Conservation (phyloP, 2,797 vertebrate species). For the Crenuchus spilurus region DNA sequence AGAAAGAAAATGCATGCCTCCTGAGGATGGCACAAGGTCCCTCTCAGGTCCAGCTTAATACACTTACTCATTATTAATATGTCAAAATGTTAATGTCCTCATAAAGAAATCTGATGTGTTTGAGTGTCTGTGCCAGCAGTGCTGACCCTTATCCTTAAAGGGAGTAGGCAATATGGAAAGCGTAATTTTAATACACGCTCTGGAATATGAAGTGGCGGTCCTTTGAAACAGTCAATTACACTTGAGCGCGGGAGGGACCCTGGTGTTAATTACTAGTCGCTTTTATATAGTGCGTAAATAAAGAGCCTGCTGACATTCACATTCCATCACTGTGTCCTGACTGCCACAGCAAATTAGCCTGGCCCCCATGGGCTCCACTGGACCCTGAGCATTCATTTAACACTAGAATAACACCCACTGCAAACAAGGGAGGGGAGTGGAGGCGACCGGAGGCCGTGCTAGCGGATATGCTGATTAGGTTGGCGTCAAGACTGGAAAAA, state of each 20-base stretch:
- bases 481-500: not conserved
- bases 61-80: conserved; percentile 92
- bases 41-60: conserved; percentile 70
- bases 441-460: not conserved
- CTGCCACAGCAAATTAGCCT: conserved; percentile 85
- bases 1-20: conserved; percentile 65
- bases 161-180: conserved; percentile 86
- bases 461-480: conserved; percentile 14
- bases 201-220: conserved; percentile 93
- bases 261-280: conserved; percentile 99
- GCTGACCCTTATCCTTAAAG: conserved; percentile 92
- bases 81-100: conserved; percentile 93
- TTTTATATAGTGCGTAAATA: conserved; percentile 99
- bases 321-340: conserved; percentile 95
- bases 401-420: conserved; percentile 62
- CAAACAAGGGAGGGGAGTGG: conserved; percentile 57
- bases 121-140: conserved; percentile 89
- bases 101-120: conserved; percentile 94
- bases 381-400: conserved; percentile 56
- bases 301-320: conserved; percentile 99
- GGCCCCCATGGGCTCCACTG: conserved; percentile 52
- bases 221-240: conserved; percentile 99
- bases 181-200: conserved; percentile 91
- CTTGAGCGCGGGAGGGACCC: conserved; percentile 92
- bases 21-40: conserved; percentile 68